Percentiles rank a stretch among this genome's conserved stretches.
Conservation (phyloP, 2,113 vertebrate genomes). For the Zosterops pallidus region DNA sequence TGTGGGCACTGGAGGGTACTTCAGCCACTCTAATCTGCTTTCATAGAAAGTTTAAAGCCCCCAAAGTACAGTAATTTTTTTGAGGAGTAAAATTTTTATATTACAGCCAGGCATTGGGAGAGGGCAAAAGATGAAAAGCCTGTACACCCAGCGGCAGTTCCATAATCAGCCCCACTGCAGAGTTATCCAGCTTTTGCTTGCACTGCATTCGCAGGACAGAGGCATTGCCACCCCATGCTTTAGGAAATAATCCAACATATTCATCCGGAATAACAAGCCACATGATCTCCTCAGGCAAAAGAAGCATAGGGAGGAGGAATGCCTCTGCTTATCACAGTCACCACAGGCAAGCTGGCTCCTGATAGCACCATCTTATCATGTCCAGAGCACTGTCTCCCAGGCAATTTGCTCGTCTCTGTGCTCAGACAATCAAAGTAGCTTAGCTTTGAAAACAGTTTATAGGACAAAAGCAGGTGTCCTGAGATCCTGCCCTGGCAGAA, state of each 20-base stretch:
- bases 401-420: background rate
- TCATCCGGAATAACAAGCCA: background rate
- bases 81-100: background rate
- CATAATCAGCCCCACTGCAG: background rate
- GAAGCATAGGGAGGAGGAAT: background rate
- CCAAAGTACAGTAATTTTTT: background rate
- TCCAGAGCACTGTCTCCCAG: background rate
- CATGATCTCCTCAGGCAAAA: background rate
- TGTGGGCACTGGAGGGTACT: background rate
- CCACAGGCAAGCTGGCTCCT: background rate
- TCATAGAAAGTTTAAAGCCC: background rate
- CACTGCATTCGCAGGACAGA: rapidly evolving
- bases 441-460: background rate
- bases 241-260: background rate
- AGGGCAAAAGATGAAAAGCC: background rate
- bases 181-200: background rate
- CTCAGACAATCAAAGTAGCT: background rate
- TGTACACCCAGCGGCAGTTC: background rate
- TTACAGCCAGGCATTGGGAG: background rate
- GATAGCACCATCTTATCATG: background rate
- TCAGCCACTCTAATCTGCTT: background rate
- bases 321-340: background rate
- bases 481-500: background rate
- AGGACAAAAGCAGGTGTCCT: background rate
- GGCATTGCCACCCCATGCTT: background rate